A percentile compares a stretch with the other conserved stretches of the same genome.
These are phyloP conservation scores for Variabilichromis moorii DNA, from an alignment of 2,113 vertebrate genomes.

Conservation along the genomic window DNA sequence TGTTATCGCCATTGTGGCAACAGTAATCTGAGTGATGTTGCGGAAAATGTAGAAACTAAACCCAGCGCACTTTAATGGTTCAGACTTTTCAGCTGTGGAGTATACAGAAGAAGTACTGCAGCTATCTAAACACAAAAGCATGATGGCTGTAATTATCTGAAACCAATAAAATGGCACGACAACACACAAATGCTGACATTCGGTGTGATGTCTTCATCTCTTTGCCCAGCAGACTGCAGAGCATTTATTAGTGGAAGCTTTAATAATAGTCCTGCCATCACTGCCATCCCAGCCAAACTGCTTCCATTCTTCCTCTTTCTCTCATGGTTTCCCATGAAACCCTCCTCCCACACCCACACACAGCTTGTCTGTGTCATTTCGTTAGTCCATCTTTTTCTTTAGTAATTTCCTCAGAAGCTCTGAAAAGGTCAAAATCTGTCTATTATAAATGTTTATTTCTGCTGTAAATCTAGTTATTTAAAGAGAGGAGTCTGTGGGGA, in stretches of 20 bases:
- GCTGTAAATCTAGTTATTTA: neutral
- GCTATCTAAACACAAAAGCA: neutral
- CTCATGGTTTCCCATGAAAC: neutral
- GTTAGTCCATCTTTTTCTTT: neutral
- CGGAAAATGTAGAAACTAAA: neutral
- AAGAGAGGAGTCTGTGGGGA: neutral
- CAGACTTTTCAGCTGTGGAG: neutral
- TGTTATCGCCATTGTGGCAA: neutral
- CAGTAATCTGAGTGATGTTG: neutral
- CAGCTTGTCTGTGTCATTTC: neutral
- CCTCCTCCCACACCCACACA: neutral
- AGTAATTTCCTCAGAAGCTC: neutral
- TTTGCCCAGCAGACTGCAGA: neutral
- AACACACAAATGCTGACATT: neutral
- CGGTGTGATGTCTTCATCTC: neutral
- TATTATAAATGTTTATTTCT: neutral
- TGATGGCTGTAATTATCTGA: neutral
- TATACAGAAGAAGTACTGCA: neutral
- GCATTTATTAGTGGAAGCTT: conserved; percentile 1
- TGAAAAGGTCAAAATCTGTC: neutral
- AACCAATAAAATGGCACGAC: neutral
- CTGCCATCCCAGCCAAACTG: neutral
- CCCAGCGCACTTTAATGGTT: neutral
- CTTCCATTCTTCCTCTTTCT: neutral
- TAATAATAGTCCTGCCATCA: conserved; percentile 9